phyloP scores from a whole-genome alignment of 2,113 vertebrate species.

The Channa maculata region DNA sequence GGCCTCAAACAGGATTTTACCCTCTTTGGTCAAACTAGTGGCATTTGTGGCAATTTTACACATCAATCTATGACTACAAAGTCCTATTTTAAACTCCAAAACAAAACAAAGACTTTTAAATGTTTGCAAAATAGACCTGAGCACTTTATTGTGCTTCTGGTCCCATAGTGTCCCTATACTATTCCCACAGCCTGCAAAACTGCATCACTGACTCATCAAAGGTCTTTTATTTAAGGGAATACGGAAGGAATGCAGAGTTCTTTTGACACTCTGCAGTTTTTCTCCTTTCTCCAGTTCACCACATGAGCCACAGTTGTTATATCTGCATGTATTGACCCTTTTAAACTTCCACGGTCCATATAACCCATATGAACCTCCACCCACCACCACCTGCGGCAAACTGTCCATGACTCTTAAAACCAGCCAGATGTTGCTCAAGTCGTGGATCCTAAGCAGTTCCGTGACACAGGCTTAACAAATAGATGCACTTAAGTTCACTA shows the following conservation, averaged over 20 bases:
- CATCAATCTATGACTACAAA: not conserved
- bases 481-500: conserved; percentile 5
- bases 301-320: conserved; percentile 41
- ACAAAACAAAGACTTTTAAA: not conserved
- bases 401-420: conserved; percentile 76
- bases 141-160: not conserved
- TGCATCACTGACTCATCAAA: not conserved
- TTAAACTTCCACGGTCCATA: conserved; percentile 74
- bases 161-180: not conserved
- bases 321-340: conserved; percentile 71
- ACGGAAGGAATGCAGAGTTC: conserved; percentile 24
- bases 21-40: not conserved
- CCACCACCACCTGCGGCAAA: conserved; percentile 69
- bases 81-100: not conserved
- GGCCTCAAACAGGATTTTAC: conserved; percentile 35
- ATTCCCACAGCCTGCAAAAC: not conserved
- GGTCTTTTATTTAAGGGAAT: conserved; percentile 8
- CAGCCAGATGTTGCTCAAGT: conserved; percentile 68
- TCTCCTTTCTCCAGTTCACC: conserved; percentile 2
- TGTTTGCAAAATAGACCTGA: not conserved
- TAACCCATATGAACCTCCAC: conserved; percentile 70
- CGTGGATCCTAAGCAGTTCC: conserved; percentile 28
- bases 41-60: not conserved
- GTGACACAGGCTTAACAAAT: not conserved
- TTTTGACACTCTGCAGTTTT: conserved; percentile 16